Base-by-base conservation (phyloP, 2,797 vertebrate genomes). In the Prunella strophiata region DNA sequence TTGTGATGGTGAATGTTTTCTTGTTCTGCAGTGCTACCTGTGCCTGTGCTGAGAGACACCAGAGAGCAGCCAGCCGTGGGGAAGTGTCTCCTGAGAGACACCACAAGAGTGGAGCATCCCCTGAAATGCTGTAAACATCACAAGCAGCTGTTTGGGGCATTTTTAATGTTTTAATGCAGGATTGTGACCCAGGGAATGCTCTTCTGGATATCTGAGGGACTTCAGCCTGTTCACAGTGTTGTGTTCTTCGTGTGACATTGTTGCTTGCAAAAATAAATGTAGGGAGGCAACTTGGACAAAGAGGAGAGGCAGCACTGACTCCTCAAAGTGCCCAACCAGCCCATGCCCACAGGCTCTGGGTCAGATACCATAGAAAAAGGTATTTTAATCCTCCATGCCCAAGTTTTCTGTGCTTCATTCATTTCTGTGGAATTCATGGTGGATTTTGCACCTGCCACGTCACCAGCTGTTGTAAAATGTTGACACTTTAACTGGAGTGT, bases 171-270 rank as follows among this genome's bases (percentile, higher is more conserved):
- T 72, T 72, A 75, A 42, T 45, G 74, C 38, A 63, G 63, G 52
- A 26, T 26, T 3, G 3, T 92, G 68, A 83, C 34, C 71, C 72
- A 32, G 57, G 38, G 38, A 85, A 85, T 7, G 13, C 30, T 83
- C 29, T 48, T 42, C 57, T 85, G 87, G 29, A 34, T 71, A 8
- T 29, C 43, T 55, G 4, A 65, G 75, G 87, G 73, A 48, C 79
- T 75, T 79, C 51, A 92, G 29, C 43, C 30, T 7, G 6, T 73
- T 67, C 30, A 5, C n/a, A 51, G 26, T 81, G 32, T 45, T 45
- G 29, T 86, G 63, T 66, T 94, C 73, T 91, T 93, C n/a, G 6
- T 59, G 62, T 75, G 89, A 67, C 80, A 45, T 72, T 85, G 54
- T 16, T 48, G 36, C 61, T 91, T 70, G 85, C 21, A 63, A 50